Base-by-base conservation (phyloP, 2,888 invertebrate genomes). In the Torymus auratus region DNA sequence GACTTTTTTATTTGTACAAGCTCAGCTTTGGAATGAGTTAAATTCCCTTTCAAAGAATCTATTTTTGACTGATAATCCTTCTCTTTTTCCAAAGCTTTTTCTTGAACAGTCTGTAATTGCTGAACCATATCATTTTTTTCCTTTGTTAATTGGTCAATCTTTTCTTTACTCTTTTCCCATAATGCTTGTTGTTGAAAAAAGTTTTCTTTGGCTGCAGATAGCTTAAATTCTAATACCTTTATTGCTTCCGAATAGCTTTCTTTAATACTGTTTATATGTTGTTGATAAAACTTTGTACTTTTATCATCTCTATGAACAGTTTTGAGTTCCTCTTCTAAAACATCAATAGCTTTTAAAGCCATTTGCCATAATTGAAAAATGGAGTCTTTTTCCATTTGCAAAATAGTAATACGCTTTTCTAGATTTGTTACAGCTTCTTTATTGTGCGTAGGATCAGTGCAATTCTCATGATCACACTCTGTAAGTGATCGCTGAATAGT, bases 351-450 rank as follows among this genome's bases (percentile, higher is more conserved):
- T 86, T 93, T 93, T 81, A 95, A 91, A 0, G 95, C 93, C 81
- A 93, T 94, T 88, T 94, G 94, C 94, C 95, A 95, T 55, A 96
- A 88, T 17, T 93, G 92, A 65, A 93, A 92, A 2, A 94, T 91
- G 0, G 94, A 94, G 70, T 94, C 93, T 85, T 95, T 94, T 91
- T 96, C 96, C 93, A 87, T 86, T 80, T 90, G 88, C 69, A 90
- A 78, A 5, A 87, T 76, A 2, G 83, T 70, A 2, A 91, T 84
- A 5, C 87, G 87, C 70, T 90, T 88, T 62, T 90, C 87, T 53
- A 90, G 83, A 85, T 89, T 89, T 2, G 78, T 81, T 52, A 87
- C 23, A 2, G 86, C 70, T 56, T 87, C 86, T 11, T 86, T 80
- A 7, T 81, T 53, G 65, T 84, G 74, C 2, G 81, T 52, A 20